Conservation (phyloP, 2,113 vertebrate species). For the Camelus bactrianus region DNA sequence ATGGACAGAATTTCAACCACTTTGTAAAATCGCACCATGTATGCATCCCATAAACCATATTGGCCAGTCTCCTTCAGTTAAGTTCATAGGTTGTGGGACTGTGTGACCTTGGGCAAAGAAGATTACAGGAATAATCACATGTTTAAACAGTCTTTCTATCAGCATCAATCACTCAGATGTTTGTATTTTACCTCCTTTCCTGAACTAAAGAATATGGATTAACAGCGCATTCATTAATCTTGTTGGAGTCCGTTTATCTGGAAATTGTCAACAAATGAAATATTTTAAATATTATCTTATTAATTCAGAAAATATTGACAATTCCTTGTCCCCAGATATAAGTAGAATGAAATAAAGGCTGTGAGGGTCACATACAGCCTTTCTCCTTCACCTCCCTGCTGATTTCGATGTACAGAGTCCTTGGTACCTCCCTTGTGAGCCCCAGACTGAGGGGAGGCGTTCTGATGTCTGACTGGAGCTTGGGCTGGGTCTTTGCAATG, state of each 20-base stretch:
- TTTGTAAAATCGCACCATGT: neutral
- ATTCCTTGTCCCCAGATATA: neutral
- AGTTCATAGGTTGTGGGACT: neutral
- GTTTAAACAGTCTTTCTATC: neutral
- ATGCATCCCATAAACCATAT: neutral
- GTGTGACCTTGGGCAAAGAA: neutral
- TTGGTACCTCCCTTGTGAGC: neutral
- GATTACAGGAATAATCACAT: neutral
- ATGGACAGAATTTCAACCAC: neutral
- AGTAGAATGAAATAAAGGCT: neutral
- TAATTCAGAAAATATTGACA: neutral
- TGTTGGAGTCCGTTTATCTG: neutral
- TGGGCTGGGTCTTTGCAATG: neutral
- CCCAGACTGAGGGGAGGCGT: neutral
- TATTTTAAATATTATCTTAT: neutral
- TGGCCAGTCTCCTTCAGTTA: too few species aligned
- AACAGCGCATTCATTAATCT: neutral
- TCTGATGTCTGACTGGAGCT: neutral
- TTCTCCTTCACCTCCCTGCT: neutral
- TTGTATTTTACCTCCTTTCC: neutral
- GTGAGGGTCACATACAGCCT: neutral
- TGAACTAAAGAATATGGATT: neutral
- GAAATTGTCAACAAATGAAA: neutral
- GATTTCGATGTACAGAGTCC: neutral
- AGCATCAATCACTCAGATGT: neutral